phyloP scores from a whole-genome alignment of 2,113 vertebrate species.

The Protobothrops flavoviridis region DNA sequence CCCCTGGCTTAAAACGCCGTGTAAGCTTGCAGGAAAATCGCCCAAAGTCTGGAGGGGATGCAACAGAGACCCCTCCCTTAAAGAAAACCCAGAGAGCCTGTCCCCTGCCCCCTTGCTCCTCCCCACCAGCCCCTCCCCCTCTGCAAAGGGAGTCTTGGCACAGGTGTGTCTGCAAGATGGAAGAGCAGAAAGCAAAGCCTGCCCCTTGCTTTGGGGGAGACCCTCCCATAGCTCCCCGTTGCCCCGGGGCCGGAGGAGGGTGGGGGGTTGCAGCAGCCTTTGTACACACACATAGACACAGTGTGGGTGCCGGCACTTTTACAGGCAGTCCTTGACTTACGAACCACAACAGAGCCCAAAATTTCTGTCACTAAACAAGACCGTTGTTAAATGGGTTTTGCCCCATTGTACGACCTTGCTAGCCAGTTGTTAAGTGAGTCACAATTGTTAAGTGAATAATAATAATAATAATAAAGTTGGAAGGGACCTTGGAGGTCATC shows the following conservation, averaged over 20 bases:
- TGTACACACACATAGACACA: background rate
- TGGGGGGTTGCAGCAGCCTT: background rate
- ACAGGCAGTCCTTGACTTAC: background rate
- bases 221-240: background rate
- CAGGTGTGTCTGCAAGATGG: background rate
- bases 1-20: too few relatives aligned
- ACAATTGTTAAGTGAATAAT: too few relatives aligned
- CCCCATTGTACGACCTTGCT: too few relatives aligned
- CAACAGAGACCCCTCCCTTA: too few relatives aligned
- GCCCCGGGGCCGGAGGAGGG: rapidly evolving
- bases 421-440: background rate
- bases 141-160: background rate
- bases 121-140: background rate
- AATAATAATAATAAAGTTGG: too few relatives aligned
- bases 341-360: background rate
- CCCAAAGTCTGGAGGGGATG: too few relatives aligned
- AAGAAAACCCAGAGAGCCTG: too few relatives aligned
- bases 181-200: background rate
- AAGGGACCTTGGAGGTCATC: too few relatives aligned
- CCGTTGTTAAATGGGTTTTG: background rate
- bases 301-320: too few relatives aligned
- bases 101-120: background rate
- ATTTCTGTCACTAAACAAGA: background rate
- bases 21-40: too few relatives aligned
- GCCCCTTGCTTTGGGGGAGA: too few relatives aligned